Conservation (phyloP, 2,113 vertebrate species). For the Ameiurus melas region DNA sequence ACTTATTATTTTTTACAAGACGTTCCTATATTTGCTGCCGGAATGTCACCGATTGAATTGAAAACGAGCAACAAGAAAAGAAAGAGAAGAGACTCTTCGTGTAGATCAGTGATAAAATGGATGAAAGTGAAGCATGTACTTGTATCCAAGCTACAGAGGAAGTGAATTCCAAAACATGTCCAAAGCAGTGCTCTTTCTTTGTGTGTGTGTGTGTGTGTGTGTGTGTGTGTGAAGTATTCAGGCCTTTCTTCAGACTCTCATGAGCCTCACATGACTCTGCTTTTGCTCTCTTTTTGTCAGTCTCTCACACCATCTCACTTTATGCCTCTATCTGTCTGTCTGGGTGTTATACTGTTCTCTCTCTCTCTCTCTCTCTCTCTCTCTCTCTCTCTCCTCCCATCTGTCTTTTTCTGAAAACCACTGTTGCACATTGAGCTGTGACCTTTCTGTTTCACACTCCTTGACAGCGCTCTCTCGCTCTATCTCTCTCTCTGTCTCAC, state of each 20-base stretch:
- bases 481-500: slow-evolving; percentile 27
- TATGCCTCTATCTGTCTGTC: background rate
- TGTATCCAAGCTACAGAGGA: slow-evolving; percentile 48
- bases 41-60: background rate
- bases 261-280: slow-evolving; percentile 76
- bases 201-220: slow-evolving; percentile 52
- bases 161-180: slow-evolving; percentile 48
- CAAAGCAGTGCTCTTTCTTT: slow-evolving; percentile 2
- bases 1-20: background rate
- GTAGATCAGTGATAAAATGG: slow-evolving; percentile 1
- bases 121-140: slow-evolving; percentile 3
- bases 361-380: slow-evolving; percentile 20
- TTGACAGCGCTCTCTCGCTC: slow-evolving; percentile 38
- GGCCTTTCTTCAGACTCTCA: slow-evolving; percentile 68
- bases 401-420: slow-evolving; percentile 8
- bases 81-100: background rate
- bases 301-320: background rate
- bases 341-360: background rate
- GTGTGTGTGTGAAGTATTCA: slow-evolving; percentile 59
- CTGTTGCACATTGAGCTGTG: slow-evolving; percentile 30
- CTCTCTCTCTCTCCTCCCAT: slow-evolving; percentile 9
- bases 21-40: background rate
- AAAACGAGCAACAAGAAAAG: background rate
- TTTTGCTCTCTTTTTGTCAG: slow-evolving; percentile 52
- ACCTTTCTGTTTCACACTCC: slow-evolving; percentile 36